Conservation (phyloP, 2,888 invertebrate species). For the Brachyptera putata region DNA sequence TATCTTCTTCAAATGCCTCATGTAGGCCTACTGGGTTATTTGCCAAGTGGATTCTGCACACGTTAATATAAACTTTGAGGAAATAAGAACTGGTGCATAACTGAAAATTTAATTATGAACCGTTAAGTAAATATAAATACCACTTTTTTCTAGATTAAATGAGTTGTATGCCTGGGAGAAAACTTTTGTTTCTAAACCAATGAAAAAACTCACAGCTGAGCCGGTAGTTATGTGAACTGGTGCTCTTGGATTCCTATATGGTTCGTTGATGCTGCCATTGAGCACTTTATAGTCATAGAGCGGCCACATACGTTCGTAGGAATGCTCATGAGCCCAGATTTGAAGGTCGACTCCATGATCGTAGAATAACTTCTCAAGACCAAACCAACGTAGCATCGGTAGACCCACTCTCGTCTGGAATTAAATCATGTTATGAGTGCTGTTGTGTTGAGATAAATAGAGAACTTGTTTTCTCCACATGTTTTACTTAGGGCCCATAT, state of each 20-base stretch:
- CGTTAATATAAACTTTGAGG: too few species aligned
- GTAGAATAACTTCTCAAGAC: slow-evolving; percentile 52
- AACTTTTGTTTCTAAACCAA: too few species aligned
- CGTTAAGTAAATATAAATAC: neutral
- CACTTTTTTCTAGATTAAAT: neutral
- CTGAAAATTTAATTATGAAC: too few species aligned
- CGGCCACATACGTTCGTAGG: slow-evolving; percentile 55
- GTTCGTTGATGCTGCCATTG: slow-evolving; percentile 47
- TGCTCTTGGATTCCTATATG: slow-evolving; percentile 53
- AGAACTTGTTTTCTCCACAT: neutral
- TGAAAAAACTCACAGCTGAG: slow-evolving; percentile 47
- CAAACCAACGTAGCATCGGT: slow-evolving; percentile 36
- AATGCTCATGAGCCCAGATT: slow-evolving; percentile 58
- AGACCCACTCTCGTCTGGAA: slow-evolving; percentile 38
- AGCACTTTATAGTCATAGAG: slow-evolving; percentile 51
- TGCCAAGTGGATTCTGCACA: too few species aligned
- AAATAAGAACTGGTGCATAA: too few species aligned
- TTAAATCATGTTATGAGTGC: neutral
- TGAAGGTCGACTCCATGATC: slow-evolving; percentile 54
- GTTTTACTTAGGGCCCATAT: neutral
- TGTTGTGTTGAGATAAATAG: neutral
- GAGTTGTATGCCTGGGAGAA: too few species aligned
- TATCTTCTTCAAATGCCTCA: too few species aligned
- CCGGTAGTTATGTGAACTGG: slow-evolving; percentile 57
- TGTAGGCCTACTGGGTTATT: too few species aligned